Evolutionary conservation across 1,140 invertebrate genomes (phyloP).

Genomic region (Drosophila fuyamai): DNA sequence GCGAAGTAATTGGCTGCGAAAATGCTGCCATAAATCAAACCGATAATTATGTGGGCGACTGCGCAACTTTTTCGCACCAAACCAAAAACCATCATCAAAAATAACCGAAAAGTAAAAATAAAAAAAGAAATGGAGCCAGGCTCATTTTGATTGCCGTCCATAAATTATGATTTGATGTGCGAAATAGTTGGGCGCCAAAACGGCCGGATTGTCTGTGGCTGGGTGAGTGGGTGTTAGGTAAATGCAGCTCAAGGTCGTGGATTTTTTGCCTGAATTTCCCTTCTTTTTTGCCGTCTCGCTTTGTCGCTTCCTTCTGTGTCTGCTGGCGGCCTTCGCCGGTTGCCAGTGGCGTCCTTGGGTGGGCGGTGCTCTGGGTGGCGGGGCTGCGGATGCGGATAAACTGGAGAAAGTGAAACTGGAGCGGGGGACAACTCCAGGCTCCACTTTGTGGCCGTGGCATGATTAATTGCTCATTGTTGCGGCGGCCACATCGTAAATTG

Average conservation of each 20-base stretch:
- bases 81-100: slow-evolving; percentile 21
- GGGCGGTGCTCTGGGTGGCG: slow-evolving; percentile 12
- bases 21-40: slow-evolving; percentile 80
- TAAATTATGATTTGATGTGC: slow-evolving; percentile 79
- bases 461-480: slow-evolving; percentile 79
- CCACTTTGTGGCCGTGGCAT: slow-evolving; percentile 50
- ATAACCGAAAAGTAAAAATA: background rate
- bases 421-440: slow-evolving; percentile 12
- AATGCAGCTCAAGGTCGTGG: slow-evolving; percentile 51
- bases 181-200: slow-evolving; percentile 62
- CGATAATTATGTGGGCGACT: slow-evolving; percentile 81
- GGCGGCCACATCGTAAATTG: slow-evolving; percentile 73
- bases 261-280: background rate
- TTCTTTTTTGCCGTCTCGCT: background rate
- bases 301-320: slow-evolving; percentile 7
- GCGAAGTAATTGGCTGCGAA: slow-evolving; percentile 80
- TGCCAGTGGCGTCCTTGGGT: slow-evolving; percentile 37
- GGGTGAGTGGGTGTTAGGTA: slow-evolving; percentile 10
- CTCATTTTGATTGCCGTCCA: slow-evolving; percentile 60
- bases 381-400: background rate
- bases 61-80: slow-evolving; percentile 53
- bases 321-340: slow-evolving; percentile 28
- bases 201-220: slow-evolving; percentile 4
- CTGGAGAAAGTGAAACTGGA: slow-evolving; percentile 33
- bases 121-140: slow-evolving; percentile 4